Evolutionary conservation across 2,797 vertebrate genomes (phyloP), one percentile per base, ranked within the genome.

Genomic region (Hemitrygon akajei): DNA sequence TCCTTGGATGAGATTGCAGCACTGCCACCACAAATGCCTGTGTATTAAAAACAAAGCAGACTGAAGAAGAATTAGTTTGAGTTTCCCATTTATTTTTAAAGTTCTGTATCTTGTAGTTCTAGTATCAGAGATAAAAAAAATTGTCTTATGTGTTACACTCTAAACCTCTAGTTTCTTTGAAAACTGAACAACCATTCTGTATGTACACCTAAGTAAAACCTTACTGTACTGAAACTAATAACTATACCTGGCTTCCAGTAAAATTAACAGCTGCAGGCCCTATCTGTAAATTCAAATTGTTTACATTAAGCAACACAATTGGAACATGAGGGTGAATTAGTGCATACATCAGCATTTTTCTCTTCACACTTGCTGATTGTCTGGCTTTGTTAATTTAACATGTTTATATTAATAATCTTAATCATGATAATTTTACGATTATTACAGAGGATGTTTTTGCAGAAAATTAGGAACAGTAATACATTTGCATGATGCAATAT

Each of bases 1-100:
- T 96, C 95, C 95, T 96, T 97, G 97, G 96, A 97, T 96, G 95
- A 94, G 95, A 95, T 95, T 95, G 96, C 94, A 94, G 95, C 94
- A 96, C 94, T 97, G 95, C 80, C 37, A 40, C n/a, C 80, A 89
- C 47, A 75, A 93, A 27, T 9, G 5, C 11, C 75, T 80, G n/a
- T 77, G 93, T 94, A 94, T 94, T 94, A 80, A 18, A 71, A 76
- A 93, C 11, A 34, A 71, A 92, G 69, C 37, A 87, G 40, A 93
- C 66, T 73, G 37, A 75, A 18, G 40, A 93, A 93, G 40, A 76
- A 76, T 76, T 93, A 40, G 91, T 93, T 93, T 93, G 66, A 76
- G 47, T 76, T 93, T 93, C 91, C 47, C 71, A 76, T 75, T 93
- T 92, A 76, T 75, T 93, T 47, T 93, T 73, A 75, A 93, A 76